These are phyloP conservation scores for Paramormyrops kingsleyae DNA, from an alignment of 2,113 vertebrate genomes.

Conservation along the genomic window DNA sequence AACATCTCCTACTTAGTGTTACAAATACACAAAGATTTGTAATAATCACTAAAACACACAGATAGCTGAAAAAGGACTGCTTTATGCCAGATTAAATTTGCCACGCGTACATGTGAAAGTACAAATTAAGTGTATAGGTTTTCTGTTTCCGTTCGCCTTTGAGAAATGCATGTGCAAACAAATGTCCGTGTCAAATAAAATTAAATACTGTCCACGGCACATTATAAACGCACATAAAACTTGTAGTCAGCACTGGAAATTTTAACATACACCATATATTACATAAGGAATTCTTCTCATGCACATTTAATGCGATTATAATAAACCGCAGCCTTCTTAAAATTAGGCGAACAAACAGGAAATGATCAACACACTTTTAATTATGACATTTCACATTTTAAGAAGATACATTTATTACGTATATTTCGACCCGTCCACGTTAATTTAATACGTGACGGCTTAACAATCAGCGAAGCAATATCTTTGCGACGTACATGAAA, in stretches of 20 bases:
- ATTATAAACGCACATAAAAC: neutral
- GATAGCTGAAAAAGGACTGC: neutral
- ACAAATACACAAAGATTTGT: neutral
- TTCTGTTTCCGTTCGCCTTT: neutral
- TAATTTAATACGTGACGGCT: neutral
- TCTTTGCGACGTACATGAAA: neutral
- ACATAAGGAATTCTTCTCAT: neutral
- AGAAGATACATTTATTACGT: neutral
- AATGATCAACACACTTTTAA: neutral
- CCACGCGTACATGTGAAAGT: neutral
- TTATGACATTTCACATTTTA: neutral
- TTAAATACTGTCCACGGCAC: neutral
- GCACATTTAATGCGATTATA: neutral
- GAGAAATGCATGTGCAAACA: neutral
- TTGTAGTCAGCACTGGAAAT: neutral
- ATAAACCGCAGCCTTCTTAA: neutral
- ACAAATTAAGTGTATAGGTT: neutral
- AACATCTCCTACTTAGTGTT: neutral
- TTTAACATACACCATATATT: neutral
- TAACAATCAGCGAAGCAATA: neutral
- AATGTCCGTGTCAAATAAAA: neutral
- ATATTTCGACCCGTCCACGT: neutral
- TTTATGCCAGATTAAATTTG: neutral
- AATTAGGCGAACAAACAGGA: neutral
- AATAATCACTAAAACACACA: neutral